Evolutionary conservation across 2,888 invertebrate genomes (phyloP), one percentile per base, ranked within the genome.

Genomic region (Drosophila subsilvestris): DNA sequence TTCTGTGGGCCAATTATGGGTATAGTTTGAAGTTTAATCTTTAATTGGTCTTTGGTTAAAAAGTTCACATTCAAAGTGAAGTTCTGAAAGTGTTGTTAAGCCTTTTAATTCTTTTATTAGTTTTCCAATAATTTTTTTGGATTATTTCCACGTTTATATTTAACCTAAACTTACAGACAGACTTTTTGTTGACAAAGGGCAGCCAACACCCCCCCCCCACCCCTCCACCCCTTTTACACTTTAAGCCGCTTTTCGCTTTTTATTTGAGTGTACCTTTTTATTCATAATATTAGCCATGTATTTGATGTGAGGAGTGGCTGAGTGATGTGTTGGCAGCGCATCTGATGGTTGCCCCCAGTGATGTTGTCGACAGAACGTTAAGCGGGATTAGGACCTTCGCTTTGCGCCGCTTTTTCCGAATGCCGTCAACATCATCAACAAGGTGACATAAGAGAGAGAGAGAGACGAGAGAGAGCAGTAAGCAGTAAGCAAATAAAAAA

Each of bases 291-390:
- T 54, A 55, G 55, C 65, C 66, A 65, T 72, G 65, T 63, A 45
- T 71, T 63, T 63, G 53, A 57, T 70, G 63, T 54, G 65, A 65
- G 54, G 65, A 50, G 73, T 56, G 72, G 70, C 71, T 48, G 63
- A 17, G 42, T 71, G 69, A 27, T 60, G 55, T 44, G 43, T 7
- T 44, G 44, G 27, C 14, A 54, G 55, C 22, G 29, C 14, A 14
- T 63, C 54, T 59, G 60, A 65, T 53, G 58, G 72, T n/a, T 37
- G 37, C 37, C 69, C 69, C 68, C 72, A 74, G 76, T 74, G 78
- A 67, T 76, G 83, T 82, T 76, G 83, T 82, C 86, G 86, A 82
- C 86, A 82, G 74, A 80, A 78, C 76, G 80, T 86, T 86, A 80
- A 86, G 83, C 73, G 66, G 83, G 88, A 80, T 83, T 83, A 86